Conservation (phyloP, 1,140 invertebrate species). For the Brachionus calyciflorus region DNA sequence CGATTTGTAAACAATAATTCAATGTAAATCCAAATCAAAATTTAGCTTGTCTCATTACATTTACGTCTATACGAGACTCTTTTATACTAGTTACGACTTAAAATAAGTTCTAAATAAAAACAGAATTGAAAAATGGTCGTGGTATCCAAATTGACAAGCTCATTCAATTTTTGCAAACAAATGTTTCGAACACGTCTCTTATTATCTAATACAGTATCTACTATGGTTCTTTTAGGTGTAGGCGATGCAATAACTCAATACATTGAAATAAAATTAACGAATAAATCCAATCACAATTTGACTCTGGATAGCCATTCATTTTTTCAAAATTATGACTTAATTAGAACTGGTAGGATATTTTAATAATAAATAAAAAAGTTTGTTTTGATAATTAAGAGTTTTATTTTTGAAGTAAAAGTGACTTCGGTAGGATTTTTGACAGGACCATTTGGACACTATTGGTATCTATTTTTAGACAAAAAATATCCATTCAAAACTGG, state of each 20-base stretch:
- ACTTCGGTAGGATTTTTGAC: constrained; percentile 7
- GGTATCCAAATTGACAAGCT: not conserved
- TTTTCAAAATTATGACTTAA: constrained; percentile 18
- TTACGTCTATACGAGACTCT: too few relatives aligned
- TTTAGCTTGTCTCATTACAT: too few relatives aligned
- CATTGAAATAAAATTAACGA: constrained; percentile 1
- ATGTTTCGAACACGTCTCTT: constrained; percentile 15
- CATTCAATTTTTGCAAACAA: constrained; percentile 2
- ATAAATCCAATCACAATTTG: constrained; percentile 4
- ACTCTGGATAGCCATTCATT: constrained; percentile 7
- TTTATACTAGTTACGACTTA: too few relatives aligned
- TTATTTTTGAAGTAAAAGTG: constrained; percentile 1
- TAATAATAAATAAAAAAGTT: not conserved
- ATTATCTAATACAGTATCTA: constrained; percentile 31
- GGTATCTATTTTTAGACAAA: constrained; percentile 33
- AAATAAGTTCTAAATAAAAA: too few relatives aligned
- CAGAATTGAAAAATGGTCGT: not conserved
- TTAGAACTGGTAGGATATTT: constrained; percentile 19
- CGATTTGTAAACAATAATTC: too few relatives aligned
- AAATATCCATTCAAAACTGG: not conserved
- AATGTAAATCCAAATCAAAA: too few relatives aligned
- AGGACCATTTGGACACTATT: constrained; percentile 32
- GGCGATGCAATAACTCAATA: constrained; percentile 28
- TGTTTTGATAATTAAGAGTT: too few relatives aligned
- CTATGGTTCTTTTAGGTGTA: constrained; percentile 18